These are phyloP conservation scores for Pristionchus fissidentatus DNA, from an alignment of 2,888 invertebrate species.

Conservation along the genomic window DNA sequence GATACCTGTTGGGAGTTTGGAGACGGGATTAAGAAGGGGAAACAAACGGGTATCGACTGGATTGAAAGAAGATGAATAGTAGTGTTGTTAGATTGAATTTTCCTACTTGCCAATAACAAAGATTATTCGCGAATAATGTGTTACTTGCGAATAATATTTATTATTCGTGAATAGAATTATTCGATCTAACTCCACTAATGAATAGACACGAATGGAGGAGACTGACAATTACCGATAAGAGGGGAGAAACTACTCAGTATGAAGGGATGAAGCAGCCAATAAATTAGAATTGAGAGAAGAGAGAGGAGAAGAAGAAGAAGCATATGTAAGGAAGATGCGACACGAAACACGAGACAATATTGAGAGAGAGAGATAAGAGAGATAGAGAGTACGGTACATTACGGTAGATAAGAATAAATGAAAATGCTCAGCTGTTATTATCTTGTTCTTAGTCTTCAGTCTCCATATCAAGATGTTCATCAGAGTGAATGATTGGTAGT, in stretches of 20 bases:
- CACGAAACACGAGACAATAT: neutral
- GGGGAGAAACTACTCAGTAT: neutral
- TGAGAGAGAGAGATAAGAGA: neutral
- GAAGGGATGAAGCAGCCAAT: neutral
- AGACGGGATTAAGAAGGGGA: neutral
- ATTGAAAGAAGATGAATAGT: too few species aligned
- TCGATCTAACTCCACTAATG: neutral
- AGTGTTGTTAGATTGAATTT: too few species aligned
- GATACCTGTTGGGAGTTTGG: neutral
- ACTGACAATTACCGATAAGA: constrained; percentile 27
- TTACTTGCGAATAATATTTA: too few species aligned
- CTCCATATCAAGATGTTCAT: constrained; percentile 59
- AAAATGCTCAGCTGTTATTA: neutral
- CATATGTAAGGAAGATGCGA: neutral
- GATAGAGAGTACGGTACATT: neutral
- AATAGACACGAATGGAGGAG: constrained; percentile 13
- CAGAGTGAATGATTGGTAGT: constrained; percentile 44
- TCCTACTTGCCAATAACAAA: too few species aligned
- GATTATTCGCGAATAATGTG: too few species aligned
- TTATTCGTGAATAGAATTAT: too few species aligned
- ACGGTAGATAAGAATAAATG: neutral
- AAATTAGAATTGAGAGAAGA: constrained; percentile 22
- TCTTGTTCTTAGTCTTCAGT: constrained; percentile 55
- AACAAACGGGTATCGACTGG: too few species aligned
- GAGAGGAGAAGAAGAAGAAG: too few species aligned